Evolutionary conservation across 1,140 invertebrate genomes (phyloP), one percentile per base, ranked within the genome.

Genomic region (Teleogryllus occipitalis): DNA sequence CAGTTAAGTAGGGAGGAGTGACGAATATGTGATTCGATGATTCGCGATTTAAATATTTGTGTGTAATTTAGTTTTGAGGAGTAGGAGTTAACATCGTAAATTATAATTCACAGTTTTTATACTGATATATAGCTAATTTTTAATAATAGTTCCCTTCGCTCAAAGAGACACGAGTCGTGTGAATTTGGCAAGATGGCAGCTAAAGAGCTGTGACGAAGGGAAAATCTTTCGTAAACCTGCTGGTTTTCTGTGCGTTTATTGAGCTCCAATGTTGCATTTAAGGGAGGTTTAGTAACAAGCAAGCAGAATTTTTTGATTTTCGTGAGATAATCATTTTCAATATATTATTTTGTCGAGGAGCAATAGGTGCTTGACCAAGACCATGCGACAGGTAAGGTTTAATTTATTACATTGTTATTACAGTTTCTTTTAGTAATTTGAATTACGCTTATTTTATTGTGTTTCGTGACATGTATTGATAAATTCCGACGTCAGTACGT

Each of bases 341-440:
- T 39, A 39, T 39, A 39, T 39, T 39, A 39, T 39, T 39, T 39
- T 39, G 27, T 14, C 72, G n/a, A 54, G 47, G 21, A 21, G 54
- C 15, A 46, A 76, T 22, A 77, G 7, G 39, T 10, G 76, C 39
- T 76, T 54, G 47, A 18, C 54, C 75, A 39, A 65, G 54, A 79
- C 39, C 47, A 81, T 81, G 80, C 75, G 75, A 7, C 80, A 81
- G 80, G 80, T 81, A 81, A 79, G 80, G n/a, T 54, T 76, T 73
- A 21, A 21, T 78, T 79, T 47, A 78, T 76, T 76, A 21, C 18
- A 54, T 76, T 76, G 27, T 39, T 39, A 39, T 39, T 39, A 39
- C 27, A 39, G 27, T 39, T 39, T 39, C 27, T 39, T 39, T 39
- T 39, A 2, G 27, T 39, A 39, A 39, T 39, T 39, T 39, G 27